A percentile compares a stretch with the other conserved stretches of the same genome.
phyloP scores from a whole-genome alignment of 2,113 vertebrate genomes.

The Stigmatopora nigra region DNA sequence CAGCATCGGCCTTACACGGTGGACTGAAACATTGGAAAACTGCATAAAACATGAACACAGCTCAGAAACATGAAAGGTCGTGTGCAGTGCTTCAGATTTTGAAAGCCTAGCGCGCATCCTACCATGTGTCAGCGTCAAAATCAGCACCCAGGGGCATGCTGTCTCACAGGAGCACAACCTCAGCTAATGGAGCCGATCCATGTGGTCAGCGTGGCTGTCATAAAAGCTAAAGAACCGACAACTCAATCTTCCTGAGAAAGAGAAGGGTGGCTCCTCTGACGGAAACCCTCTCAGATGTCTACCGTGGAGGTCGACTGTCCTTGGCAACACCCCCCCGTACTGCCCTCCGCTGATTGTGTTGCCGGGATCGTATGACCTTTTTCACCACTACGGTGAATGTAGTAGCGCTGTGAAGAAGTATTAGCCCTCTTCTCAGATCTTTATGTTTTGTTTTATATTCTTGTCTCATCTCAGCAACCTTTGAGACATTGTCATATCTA shows the following conservation, averaged over 20 bases:
- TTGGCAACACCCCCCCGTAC: constrained; percentile 40
- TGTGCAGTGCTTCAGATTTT: constrained; percentile 10
- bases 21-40: constrained; percentile 23
- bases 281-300: constrained; percentile 1
- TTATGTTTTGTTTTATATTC: not conserved
- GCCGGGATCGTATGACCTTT: constrained; percentile 43
- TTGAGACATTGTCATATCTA: not conserved
- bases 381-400: not conserved
- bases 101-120: constrained; percentile 11
- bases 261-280: constrained; percentile 27
- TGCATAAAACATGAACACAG: constrained; percentile 38
- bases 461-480: constrained; percentile 13
- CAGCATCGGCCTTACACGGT: not conserved
- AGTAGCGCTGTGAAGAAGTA: too few species aligned
- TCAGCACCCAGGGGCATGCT: constrained; percentile 20
- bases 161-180: constrained; percentile 32
- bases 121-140: constrained; percentile 9
- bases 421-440: too few species aligned
- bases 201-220: constrained; percentile 34
- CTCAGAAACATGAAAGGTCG: constrained; percentile 18
- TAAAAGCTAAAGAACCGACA: constrained; percentile 42
- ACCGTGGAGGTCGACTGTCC: constrained; percentile 45
- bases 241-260: constrained; percentile 37
- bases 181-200: constrained; percentile 32
- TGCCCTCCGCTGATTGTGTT: constrained; percentile 33